Evolutionary conservation across 1,140 invertebrate genomes (phyloP).

Genomic region (Neotoxoptera formosana): DNA sequence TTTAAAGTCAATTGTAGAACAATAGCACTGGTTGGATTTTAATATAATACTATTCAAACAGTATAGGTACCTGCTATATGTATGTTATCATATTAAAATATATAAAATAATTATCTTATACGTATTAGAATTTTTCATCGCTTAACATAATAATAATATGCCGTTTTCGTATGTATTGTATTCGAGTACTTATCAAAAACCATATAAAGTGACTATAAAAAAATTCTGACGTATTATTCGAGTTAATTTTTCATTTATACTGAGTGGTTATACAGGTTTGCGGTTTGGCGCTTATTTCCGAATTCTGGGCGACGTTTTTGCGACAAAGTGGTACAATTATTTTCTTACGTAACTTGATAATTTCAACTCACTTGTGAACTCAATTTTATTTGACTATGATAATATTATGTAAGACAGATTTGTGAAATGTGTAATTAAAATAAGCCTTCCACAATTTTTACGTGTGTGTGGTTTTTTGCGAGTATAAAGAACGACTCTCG

Average conservation of each 20-base stretch:
- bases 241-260: not conserved
- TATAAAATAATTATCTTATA: not conserved
- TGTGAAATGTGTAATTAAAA: not conserved
- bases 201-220: not conserved
- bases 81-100: not conserved
- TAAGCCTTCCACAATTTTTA: not conserved
- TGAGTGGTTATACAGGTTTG: not conserved
- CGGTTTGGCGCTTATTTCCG: not conserved
- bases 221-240: not conserved
- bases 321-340: not conserved
- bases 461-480: not conserved
- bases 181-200: not conserved
- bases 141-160: not conserved
- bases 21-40: not conserved
- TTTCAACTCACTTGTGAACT: not conserved
- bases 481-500: not conserved
- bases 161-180: too few species aligned
- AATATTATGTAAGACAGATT: not conserved
- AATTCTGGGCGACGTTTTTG: not conserved
- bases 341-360: not conserved
- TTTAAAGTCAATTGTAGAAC: not conserved
- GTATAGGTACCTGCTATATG: too few species aligned
- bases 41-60: not conserved
- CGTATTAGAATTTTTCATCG: not conserved
- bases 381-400: not conserved